Conservation (phyloP, 2,797 vertebrate genomes). For the Sebastes glaucus region DNA sequence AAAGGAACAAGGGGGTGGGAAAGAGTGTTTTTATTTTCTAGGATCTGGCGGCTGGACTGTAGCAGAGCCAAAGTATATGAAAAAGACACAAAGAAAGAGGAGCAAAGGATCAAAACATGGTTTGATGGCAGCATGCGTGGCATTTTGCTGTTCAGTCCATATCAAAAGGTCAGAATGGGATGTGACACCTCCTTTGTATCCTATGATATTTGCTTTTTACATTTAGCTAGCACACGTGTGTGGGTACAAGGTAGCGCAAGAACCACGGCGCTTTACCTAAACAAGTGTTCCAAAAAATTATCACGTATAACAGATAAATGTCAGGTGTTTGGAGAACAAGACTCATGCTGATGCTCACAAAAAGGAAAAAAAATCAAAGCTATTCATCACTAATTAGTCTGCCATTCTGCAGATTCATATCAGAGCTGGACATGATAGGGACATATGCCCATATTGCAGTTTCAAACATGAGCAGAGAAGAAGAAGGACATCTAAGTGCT, state of each 20-base stretch:
- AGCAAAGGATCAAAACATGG: constrained; percentile 17
- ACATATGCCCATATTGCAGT: constrained; percentile 53
- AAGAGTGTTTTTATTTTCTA: constrained; percentile 18
- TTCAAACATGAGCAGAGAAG: constrained; percentile 18
- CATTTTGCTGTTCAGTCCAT: constrained; percentile 48
- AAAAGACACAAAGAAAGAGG: constrained; percentile 10
- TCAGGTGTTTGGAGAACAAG: background rate
- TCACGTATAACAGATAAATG: background rate
- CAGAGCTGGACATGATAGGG: constrained; percentile 52
- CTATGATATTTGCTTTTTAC: constrained; percentile 61
- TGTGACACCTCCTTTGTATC: constrained; percentile 42
- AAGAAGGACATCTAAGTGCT: constrained; percentile 63
- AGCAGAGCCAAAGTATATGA: background rate
- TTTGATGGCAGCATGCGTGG: constrained; percentile 52
- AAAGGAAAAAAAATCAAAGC: constrained; percentile 21
- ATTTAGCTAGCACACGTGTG: constrained; percentile 29
- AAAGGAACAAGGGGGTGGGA: background rate
- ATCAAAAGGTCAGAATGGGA: constrained; percentile 69
- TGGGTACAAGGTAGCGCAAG: background rate
- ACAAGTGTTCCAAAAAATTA: background rate
- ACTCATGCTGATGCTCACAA: background rate
- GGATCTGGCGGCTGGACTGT: constrained; percentile 13
- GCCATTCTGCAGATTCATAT: constrained; percentile 42
- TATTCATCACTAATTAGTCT: constrained; percentile 26
- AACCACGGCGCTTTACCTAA: background rate